Conservation (phyloP, 2,888 invertebrate genomes). For the Mythimna loreyi region DNA sequence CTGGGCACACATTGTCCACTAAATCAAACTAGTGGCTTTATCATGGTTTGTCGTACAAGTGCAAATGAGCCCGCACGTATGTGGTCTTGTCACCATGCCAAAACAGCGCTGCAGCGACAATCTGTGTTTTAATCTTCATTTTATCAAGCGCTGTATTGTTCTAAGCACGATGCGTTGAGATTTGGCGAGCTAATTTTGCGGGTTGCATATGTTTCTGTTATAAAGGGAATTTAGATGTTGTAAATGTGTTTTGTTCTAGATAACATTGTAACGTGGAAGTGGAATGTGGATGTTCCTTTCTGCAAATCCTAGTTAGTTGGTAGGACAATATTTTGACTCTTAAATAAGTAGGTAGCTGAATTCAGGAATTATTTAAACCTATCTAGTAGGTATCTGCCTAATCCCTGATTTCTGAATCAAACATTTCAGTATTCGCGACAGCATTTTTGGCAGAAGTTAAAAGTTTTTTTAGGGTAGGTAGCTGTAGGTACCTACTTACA, state of each 20-base stretch:
- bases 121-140: constrained; percentile 48
- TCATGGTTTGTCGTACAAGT: constrained; percentile 47
- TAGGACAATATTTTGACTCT: not conserved
- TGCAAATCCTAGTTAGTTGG: not conserved
- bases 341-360: not conserved
- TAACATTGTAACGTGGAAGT: constrained; percentile 4
- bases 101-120: constrained; percentile 47
- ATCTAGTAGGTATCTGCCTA: too few species aligned
- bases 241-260: not conserved
- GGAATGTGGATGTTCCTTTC: not conserved
- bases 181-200: constrained; percentile 28
- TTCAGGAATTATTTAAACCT: not conserved
- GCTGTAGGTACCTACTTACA: too few species aligned
- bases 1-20: constrained; percentile 8
- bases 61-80: constrained; percentile 37
- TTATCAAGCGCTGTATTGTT: constrained; percentile 49
- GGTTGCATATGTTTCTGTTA: constrained; percentile 22
- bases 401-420: too few species aligned
- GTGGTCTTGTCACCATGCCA: constrained; percentile 53
- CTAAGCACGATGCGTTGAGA: constrained; percentile 30
- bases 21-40: constrained; percentile 50
- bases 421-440: too few species aligned
- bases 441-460: too few species aligned
- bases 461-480: too few species aligned
- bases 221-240: constrained; percentile 1